Base-by-base conservation (phyloP, 1,140 invertebrate genomes). In the Bombus breviceps region DNA sequence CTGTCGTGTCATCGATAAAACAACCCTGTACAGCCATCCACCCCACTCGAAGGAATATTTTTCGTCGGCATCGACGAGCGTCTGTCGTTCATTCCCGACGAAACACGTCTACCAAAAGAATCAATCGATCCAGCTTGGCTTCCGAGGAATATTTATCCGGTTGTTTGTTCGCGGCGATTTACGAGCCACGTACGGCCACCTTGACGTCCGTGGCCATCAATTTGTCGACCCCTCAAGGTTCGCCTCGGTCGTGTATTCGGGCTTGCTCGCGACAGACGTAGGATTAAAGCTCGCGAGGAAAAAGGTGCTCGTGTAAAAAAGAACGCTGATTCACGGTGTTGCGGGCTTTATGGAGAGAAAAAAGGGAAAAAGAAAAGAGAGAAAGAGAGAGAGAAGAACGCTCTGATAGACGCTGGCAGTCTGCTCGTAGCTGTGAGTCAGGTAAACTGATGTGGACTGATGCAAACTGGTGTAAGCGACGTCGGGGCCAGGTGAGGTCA, bases 401-500 rank as follows among this genome's bases (percentile, higher is more conserved):
- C 18, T 39, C 62, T 59, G 77, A 81, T 86, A 59, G 87, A 71
- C 88, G 59, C 76, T 80, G 68, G 83, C 53, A 69, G 53, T 32
- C 34, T 41, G 37, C n/a, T 34, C 75, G 28, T 71, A 83, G 57
- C 37, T 28, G 79, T 80, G 88, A 77, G 82, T 90, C 88, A 80
- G 83, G 85, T 85, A 85, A 90, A 86, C 71, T 72, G 88, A 90
- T 80, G 82, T 85, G 80, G 86, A 87, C 85, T 82, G 85, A 90
- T 87, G 86, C 53, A 90, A 90, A 85, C 75, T 74, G 78, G 79
- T 86, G 85, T 74, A 77, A 78, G 76, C 34, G 57, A 64, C 66
- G 32, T 66, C 68, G 59, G 53, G 69, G 71, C 72, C 59, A 81
- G 62, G 53, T 57, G 62, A 73, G 89, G 88, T 90, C 89, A 90